Base-by-base conservation (phyloP, 2,113 vertebrate species). In the Cebus imitator region DNA sequence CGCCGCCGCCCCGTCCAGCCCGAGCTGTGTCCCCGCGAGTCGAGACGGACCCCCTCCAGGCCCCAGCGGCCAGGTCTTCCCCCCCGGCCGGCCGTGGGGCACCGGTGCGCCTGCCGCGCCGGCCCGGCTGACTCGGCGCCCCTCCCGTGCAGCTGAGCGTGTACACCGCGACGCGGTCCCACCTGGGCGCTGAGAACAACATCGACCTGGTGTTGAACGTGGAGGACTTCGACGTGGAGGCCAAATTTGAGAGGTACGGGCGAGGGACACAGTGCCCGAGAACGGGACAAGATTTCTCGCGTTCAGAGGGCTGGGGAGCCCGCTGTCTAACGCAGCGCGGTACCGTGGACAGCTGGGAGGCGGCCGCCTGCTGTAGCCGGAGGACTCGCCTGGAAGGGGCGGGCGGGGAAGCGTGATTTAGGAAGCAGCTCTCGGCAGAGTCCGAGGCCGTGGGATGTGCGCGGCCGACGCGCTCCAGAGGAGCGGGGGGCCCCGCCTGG, bases 171-270 rank as follows among this genome's bases (percentile, higher is more conserved):
- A 99, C 99, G 1, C 98, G 99, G 35, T 99, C 99, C 79, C 99
- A 73, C 95, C 98, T 99, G 43, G 99, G 98, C 70, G 96, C 98
- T 5, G 99, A 99, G 50, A 99, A 99, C 91, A 99, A 99, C 25
- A 98, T 99, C 83, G 99, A 99, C 66, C 98, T 99, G 80, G 99
- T 99, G 96, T 98, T 99, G 98, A 99, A 99, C 13, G 99, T 99
- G 97, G 99, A 99, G 35, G 98, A 99, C 91, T 99, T 99, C 97
- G 99, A 99, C 48, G 98, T 99, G 68, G 98, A 99, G 97, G 98
- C 98, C 96, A 99, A 98, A 94, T 99, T 99, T 98, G 99, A 99
- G 98, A 99, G 99, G 99, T 99, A 97, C n/a, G 91, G 50, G 5
- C 4, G 35, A 12, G 20, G 78, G 66, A 17, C 78, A 2, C 8